phyloP scores from a whole-genome alignment of 2,888 invertebrate genomes.

The Psylliodes chrysocephalus region DNA sequence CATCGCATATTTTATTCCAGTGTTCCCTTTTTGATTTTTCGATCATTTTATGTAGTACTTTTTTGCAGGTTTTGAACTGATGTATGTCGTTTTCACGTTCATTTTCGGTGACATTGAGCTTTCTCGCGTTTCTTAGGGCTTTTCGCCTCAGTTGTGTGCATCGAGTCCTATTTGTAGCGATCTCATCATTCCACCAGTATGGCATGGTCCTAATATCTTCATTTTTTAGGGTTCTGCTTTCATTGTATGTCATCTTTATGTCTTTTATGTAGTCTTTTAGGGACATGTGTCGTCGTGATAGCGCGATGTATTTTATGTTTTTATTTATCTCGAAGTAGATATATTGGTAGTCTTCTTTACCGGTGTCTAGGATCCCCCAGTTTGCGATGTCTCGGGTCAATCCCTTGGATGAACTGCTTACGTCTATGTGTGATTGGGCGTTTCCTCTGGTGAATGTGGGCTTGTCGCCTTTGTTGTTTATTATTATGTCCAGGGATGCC shows the following conservation, averaged over 20 bases:
- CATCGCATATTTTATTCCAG: no score
- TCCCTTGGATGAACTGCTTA: no score
- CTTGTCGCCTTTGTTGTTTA: no score
- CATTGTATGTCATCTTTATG: not conserved
- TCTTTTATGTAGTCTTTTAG: no score
- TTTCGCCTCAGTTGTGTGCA: not conserved
- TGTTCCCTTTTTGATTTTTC: no score
- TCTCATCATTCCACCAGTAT: slow-evolving; percentile 3
- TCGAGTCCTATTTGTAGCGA: not conserved
- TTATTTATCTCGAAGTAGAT: not conserved
- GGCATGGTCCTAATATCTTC: not conserved
- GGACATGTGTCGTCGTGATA: not conserved
- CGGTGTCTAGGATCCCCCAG: no score
- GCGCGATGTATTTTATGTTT: not conserved
- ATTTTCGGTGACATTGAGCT: not conserved
- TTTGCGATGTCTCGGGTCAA: no score
- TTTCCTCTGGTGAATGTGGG: no score
- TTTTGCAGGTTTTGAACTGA: not conserved
- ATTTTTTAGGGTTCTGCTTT: not conserved
- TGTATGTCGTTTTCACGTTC: not conserved
- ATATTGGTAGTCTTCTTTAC: not conserved
- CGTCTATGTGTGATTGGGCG: no score
- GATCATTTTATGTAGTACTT: slow-evolving; percentile 1
- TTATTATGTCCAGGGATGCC: no score
- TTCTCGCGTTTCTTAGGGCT: not conserved